phyloP scores from a whole-genome alignment of 2,797 vertebrate species.

The Halcyon chelicuti region DNA sequence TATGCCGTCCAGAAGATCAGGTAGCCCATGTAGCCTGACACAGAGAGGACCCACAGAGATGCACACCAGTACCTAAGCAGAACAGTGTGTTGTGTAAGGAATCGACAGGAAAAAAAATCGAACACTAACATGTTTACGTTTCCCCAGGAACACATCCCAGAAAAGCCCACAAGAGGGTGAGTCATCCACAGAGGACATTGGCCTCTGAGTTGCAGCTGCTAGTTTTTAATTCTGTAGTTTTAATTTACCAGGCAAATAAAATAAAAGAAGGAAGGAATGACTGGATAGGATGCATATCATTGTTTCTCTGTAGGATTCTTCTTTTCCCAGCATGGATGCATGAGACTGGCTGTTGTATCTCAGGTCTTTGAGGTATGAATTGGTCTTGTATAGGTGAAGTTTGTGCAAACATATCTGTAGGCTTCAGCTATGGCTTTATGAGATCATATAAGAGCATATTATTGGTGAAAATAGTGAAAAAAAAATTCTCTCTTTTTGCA shows the following conservation, averaged over 20 bases:
- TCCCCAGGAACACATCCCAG: background rate
- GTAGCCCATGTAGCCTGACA: background rate
- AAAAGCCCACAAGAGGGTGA: background rate
- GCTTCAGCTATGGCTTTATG: background rate
- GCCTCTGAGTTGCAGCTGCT: conserved; percentile 5
- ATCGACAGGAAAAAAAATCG: background rate
- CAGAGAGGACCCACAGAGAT: background rate
- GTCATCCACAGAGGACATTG: background rate
- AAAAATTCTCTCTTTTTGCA: background rate
- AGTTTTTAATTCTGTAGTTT: conserved; percentile 16
- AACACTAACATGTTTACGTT: conserved; percentile 1
- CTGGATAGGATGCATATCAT: background rate
- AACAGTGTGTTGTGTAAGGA: background rate
- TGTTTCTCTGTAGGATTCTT: background rate
- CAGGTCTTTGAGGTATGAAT: background rate
- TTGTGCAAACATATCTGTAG: background rate
- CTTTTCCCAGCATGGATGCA: background rate
- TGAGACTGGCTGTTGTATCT: background rate
- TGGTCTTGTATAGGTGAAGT: background rate
- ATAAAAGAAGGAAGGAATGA: background rate
- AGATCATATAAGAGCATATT: background rate
- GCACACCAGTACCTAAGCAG: background rate
- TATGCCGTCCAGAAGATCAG: background rate
- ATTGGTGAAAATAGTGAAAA: background rate
- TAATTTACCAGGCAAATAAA: background rate